Evolutionary conservation across 2,113 vertebrate species (phyloP).

Genomic region (Tiliqua scincoides): DNA sequence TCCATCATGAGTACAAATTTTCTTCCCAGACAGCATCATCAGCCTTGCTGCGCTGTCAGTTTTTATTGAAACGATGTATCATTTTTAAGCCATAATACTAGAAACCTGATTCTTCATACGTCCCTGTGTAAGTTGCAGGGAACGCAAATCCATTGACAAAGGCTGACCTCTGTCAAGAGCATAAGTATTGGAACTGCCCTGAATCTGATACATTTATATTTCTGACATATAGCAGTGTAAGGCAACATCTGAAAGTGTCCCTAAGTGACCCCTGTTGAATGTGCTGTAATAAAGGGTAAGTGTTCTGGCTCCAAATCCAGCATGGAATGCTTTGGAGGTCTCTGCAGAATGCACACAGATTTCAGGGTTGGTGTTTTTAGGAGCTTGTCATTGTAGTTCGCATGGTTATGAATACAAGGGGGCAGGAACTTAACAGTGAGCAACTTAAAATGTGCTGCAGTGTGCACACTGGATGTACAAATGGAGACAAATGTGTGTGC

Average conservation of each 20-base stretch:
- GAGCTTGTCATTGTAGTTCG: not conserved
- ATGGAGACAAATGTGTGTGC: not conserved
- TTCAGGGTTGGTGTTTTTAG: not conserved
- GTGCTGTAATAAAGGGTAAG: not conserved
- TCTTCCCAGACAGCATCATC: slow-evolving; percentile 30
- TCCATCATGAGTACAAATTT: slow-evolving; percentile 37
- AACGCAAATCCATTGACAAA: not conserved
- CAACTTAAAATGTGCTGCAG: not conserved
- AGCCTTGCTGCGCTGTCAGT: slow-evolving; percentile 36
- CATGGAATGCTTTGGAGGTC: not conserved
- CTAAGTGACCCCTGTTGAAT: not conserved
- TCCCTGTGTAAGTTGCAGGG: not conserved
- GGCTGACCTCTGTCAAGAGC: not conserved
- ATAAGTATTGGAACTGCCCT: not conserved
- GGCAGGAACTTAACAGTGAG: not conserved
- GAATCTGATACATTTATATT: not conserved
- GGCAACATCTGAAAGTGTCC: not conserved
- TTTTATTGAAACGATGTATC: slow-evolving; percentile 5
- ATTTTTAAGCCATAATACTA: slow-evolving; percentile 6
- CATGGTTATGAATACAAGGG: not conserved
- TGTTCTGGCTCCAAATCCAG: not conserved
- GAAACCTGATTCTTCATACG: not conserved
- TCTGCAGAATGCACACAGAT: not conserved
- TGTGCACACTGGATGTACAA: not conserved
- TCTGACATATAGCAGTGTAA: not conserved